Conservation (phyloP, 2,888 invertebrate species). For the Drosophila anomalipes region DNA sequence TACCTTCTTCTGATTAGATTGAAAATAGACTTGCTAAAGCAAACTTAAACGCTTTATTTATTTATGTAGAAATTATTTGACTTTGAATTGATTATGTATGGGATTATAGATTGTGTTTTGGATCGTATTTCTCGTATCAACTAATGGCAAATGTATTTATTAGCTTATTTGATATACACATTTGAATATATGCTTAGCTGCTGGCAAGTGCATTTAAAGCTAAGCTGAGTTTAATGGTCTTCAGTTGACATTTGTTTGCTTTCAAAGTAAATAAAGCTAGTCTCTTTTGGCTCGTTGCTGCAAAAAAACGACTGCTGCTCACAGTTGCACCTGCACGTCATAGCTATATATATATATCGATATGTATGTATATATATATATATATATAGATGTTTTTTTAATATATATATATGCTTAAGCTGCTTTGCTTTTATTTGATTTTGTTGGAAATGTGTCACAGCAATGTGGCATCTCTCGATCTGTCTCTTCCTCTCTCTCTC, state of each 20-base stretch:
- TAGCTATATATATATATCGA: slow-evolving; percentile 10
- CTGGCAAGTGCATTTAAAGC: slow-evolving; percentile 17
- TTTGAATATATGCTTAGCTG: not conserved
- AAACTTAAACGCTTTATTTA: not conserved
- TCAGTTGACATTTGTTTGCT: slow-evolving; percentile 34
- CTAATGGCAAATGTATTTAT: not conserved
- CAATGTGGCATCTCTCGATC: not conserved
- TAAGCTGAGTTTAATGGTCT: slow-evolving; percentile 31
- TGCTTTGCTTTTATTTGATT: slow-evolving; percentile 57
- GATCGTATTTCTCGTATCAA: not conserved
- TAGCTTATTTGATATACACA: not conserved
- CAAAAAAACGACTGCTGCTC: slow-evolving; percentile 47
- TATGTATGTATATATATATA: slow-evolving; percentile 1
- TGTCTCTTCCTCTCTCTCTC: not conserved
- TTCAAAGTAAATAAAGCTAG: slow-evolving; percentile 62
- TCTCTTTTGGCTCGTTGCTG: slow-evolving; percentile 57
- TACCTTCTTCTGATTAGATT: not conserved
- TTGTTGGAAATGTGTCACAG: slow-evolving; percentile 30
- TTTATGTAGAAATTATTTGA: not conserved
- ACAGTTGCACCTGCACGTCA: slow-evolving; percentile 46
- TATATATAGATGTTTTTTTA: slow-evolving; percentile 11
- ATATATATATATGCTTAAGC: slow-evolving; percentile 16
- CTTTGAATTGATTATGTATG: not conserved
- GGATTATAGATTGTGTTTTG: not conserved
- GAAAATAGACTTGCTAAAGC: not conserved